These are phyloP conservation scores for Mesorhabditis spiculigera DNA, from an alignment of 2,888 invertebrate genomes.

Conservation along the genomic window DNA sequence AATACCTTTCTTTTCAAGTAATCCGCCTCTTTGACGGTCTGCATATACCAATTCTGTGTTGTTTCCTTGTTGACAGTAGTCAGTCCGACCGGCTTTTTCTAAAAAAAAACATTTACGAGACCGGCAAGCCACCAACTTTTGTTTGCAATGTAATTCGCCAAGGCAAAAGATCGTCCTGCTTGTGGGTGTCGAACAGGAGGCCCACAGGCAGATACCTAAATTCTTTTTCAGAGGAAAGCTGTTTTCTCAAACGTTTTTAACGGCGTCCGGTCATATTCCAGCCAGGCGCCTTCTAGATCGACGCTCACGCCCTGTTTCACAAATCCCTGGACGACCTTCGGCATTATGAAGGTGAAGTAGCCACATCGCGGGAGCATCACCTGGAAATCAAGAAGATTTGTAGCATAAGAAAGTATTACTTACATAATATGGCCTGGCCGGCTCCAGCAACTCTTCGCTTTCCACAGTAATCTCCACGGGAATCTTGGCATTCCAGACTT, in stretches of 20 bases:
- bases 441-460: slow-evolving; percentile 70
- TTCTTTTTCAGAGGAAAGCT: neutral
- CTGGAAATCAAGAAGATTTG: slow-evolving; percentile 11
- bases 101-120: neutral
- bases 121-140: slow-evolving; percentile 46
- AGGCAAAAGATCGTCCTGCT: slow-evolving; percentile 73
- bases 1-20: slow-evolving; percentile 85
- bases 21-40: slow-evolving; percentile 93
- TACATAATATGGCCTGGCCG: slow-evolving; percentile 23
- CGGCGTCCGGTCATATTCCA: slow-evolving; percentile 30
- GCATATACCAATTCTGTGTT: slow-evolving; percentile 87
- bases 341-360: slow-evolving; percentile 39
- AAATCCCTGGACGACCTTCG: slow-evolving; percentile 21
- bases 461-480: slow-evolving; percentile 86
- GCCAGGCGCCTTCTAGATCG: slow-evolving; percentile 29
- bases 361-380: slow-evolving; percentile 37
- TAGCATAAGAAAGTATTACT: neutral
- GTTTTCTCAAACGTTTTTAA: slow-evolving; percentile 36
- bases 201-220: slow-evolving; percentile 71
- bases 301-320: slow-evolving; percentile 14
- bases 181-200: slow-evolving; percentile 80
- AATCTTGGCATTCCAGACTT: slow-evolving; percentile 91
- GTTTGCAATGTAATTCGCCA: slow-evolving; percentile 95
- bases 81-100: slow-evolving; percentile 8
- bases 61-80: slow-evolving; percentile 70